These are phyloP conservation scores for Tursiops truncatus DNA, from an alignment of 2,113 vertebrate genomes.

Conservation along the genomic window DNA sequence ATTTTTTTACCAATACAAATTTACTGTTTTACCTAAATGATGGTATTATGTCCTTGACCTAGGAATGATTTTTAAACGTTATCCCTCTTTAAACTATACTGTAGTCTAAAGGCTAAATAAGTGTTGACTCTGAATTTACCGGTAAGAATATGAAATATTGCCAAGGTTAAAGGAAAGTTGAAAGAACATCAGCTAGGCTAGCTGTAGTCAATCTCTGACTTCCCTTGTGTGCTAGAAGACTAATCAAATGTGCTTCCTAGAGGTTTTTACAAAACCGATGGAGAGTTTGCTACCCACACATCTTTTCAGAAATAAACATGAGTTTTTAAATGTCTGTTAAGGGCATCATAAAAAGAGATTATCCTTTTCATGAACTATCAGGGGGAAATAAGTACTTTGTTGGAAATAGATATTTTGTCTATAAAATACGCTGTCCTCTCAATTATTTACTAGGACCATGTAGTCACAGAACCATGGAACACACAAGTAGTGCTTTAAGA, in stretches of 20 bases:
- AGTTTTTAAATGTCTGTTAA: slow-evolving; percentile 1
- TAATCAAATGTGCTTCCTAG: background rate
- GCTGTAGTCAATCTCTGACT: background rate
- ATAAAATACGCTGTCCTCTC: background rate
- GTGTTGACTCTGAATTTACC: background rate
- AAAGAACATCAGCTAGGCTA: background rate
- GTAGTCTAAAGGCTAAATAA: background rate
- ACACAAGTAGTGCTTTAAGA: background rate
- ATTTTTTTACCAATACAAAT: background rate
- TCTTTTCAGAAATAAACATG: slow-evolving; percentile 20
- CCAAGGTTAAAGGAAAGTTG: background rate
- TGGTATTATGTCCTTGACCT: background rate
- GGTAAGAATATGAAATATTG: background rate
- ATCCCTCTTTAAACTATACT: background rate
- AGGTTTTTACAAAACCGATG: background rate
- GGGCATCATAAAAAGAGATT: background rate
- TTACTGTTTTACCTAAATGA: background rate
- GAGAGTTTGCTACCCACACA: background rate
- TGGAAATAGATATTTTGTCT: background rate
- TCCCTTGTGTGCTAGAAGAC: background rate
- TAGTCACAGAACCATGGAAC: background rate
- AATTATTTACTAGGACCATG: background rate
- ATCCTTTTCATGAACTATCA: background rate
- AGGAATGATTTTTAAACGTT: background rate
- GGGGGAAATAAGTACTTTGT: background rate